Percentiles rank a stretch among this genome's conserved stretches.
Evolutionary conservation across 2,888 invertebrate genomes (phyloP).

Genomic region (Drosophila subsilvestris): DNA sequence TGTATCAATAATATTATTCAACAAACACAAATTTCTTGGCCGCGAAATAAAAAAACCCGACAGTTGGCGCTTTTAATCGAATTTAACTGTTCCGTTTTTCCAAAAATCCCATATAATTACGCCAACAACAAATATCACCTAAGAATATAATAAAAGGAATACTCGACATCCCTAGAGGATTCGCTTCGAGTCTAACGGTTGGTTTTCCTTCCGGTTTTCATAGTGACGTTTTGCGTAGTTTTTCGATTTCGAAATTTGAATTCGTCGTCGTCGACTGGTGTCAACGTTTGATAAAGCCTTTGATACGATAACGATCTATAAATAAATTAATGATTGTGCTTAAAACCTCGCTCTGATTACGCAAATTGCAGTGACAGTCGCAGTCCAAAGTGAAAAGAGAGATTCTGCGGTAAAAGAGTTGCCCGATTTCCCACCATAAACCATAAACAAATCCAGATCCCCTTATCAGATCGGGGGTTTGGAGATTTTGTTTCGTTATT

Average conservation of each 20-base stretch:
- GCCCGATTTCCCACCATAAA: neutral
- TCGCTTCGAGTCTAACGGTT: conserved; percentile 1
- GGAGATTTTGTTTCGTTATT: conserved; percentile 16
- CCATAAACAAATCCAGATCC: neutral
- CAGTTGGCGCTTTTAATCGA: neutral
- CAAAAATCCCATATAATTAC: neutral
- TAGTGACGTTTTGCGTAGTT: conserved; percentile 11
- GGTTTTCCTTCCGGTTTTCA: conserved; percentile 10
- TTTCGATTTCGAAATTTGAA: conserved; percentile 35
- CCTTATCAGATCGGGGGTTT: conserved; percentile 2
- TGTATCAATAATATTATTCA: neutral
- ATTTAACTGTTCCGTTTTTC: neutral
- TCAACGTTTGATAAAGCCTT: conserved; percentile 45
- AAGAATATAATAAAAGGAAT: neutral
- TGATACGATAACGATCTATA: conserved; percentile 36
- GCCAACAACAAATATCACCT: neutral
- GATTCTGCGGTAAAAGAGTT: conserved; percentile 40
- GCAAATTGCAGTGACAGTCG: conserved; percentile 61
- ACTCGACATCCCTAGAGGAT: neutral
- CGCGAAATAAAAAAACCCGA: neutral
- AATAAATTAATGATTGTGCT: conserved; percentile 32
- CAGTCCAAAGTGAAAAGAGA: conserved; percentile 8
- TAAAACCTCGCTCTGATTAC: conserved; percentile 43
- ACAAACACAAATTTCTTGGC: neutral
- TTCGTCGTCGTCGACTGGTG: conserved; percentile 19